Percentiles rank a stretch among this genome's conserved stretches.
phyloP scores from a whole-genome alignment of 2,797 vertebrate genomes.

The Hybognathus amarus region DNA sequence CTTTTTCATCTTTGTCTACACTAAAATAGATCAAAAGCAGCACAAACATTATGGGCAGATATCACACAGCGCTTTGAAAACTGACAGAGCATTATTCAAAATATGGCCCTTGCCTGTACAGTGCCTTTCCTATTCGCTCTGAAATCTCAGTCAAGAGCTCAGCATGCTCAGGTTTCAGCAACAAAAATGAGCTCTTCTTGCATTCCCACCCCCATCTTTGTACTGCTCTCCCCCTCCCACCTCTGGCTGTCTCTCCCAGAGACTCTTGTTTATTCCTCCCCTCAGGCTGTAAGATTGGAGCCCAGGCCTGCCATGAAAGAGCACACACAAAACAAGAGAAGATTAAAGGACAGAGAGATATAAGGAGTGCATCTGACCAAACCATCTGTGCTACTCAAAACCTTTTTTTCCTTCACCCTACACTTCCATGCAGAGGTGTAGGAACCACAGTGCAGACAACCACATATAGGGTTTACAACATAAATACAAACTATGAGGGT shows the following conservation, averaged over 20 bases:
- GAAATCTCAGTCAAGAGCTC: conserved; percentile 42
- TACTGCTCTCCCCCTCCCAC: conserved; percentile 53
- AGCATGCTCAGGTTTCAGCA: conserved; percentile 54
- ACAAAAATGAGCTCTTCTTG: conserved; percentile 51
- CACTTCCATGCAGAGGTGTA: conserved; percentile 36
- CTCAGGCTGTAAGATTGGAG: conserved; percentile 64
- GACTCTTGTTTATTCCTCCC: conserved; percentile 69
- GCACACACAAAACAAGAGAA: conserved; percentile 60
- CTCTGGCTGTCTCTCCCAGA: conserved; percentile 60
- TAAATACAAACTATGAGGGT: conserved; percentile 21
- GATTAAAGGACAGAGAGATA: conserved; percentile 63
- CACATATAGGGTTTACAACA: conserved; percentile 40
- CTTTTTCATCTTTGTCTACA: conserved; percentile 17
- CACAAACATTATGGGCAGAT: conserved; percentile 5
- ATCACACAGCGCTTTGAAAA: conserved; percentile 37
- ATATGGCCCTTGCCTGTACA: conserved; percentile 35
- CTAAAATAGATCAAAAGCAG: not conserved
- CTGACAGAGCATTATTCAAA: conserved; percentile 24
- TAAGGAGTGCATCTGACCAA: conserved; percentile 59
- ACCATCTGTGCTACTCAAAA: conserved; percentile 61
- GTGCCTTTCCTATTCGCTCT: conserved; percentile 33
- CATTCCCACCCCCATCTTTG: conserved; percentile 56
- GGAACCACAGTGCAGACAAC: conserved; percentile 34
- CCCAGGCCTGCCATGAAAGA: conserved; percentile 63
- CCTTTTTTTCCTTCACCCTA: conserved; percentile 39